Evolutionary conservation across 2,113 vertebrate genomes (phyloP).

Genomic region (Lophura nycthemera): DNA sequence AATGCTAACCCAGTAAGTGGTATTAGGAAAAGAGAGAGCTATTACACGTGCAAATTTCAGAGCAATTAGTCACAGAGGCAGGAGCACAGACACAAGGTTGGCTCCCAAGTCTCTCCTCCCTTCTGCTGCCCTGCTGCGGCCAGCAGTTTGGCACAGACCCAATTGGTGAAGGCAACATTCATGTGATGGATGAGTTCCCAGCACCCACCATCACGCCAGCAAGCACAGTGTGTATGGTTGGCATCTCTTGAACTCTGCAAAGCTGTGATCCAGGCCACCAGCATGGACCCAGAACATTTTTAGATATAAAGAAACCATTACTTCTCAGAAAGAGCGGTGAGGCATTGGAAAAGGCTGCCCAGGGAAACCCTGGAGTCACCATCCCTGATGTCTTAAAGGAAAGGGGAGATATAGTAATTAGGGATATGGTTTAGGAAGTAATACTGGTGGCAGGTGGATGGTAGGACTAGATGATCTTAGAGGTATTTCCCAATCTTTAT

Average conservation of each 20-base stretch:
- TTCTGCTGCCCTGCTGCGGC: neutral
- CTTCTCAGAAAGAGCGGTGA: too few relatives aligned
- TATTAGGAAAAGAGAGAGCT: conserved; percentile 11
- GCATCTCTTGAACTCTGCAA: neutral
- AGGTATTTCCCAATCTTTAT: too few relatives aligned
- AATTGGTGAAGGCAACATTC: neutral
- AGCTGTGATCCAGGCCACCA: neutral
- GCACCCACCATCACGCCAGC: neutral
- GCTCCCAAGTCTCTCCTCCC: neutral
- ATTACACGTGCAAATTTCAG: conserved; percentile 16
- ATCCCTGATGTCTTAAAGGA: too few relatives aligned
- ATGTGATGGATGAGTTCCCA: fast-evolving
- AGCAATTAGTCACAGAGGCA: conserved; percentile 45
- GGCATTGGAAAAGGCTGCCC: too few relatives aligned
- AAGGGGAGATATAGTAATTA: too few relatives aligned
- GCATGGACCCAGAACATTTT: neutral
- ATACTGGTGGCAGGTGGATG: too few relatives aligned
- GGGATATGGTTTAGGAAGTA: too few relatives aligned
- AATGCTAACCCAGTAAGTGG: conserved; percentile 25
- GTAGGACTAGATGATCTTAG: too few relatives aligned
- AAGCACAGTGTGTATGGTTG: neutral
- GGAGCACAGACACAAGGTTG: conserved; percentile 34
- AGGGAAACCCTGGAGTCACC: too few relatives aligned
- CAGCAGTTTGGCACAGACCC: neutral
- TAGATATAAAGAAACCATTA: neutral